phyloP scores from a whole-genome alignment of 2,888 invertebrate species.

The Drosophila quasianomalipes region DNA sequence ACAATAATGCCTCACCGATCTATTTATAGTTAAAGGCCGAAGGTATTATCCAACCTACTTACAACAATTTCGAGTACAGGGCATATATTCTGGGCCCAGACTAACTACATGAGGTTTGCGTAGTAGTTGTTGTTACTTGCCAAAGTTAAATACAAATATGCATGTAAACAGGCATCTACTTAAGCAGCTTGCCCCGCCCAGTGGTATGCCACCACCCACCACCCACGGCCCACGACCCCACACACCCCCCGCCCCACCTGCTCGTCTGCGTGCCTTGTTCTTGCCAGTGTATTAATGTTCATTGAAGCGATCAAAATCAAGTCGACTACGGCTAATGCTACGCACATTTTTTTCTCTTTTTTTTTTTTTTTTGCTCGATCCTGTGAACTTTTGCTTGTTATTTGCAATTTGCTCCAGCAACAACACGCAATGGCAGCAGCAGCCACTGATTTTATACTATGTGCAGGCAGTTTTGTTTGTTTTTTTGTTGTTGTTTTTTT shows the following conservation, averaged over 20 bases:
- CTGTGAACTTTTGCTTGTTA: slow-evolving; percentile 75
- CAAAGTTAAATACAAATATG: slow-evolving; percentile 76
- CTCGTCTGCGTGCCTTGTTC: slow-evolving; percentile 6
- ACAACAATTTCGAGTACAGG: slow-evolving; percentile 14
- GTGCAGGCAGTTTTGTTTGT: slow-evolving; percentile 69
- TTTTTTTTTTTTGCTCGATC: slow-evolving; percentile 54
- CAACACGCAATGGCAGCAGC: slow-evolving; percentile 43
- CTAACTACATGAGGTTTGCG: slow-evolving; percentile 49
- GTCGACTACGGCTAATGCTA: slow-evolving; percentile 80
- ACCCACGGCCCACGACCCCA: slow-evolving; percentile 12
- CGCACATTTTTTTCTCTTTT: slow-evolving; percentile 62
- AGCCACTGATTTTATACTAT: slow-evolving; percentile 69
- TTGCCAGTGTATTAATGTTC: slow-evolving; percentile 77
- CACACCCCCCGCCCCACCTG: background rate
- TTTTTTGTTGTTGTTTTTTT: slow-evolving; percentile 55
- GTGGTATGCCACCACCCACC: background rate
- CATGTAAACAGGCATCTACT: slow-evolving; percentile 80
- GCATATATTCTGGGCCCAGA: slow-evolving; percentile 28
- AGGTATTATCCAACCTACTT: background rate
- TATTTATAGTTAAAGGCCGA: background rate
- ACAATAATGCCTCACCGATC: background rate
- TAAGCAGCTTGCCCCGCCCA: slow-evolving; percentile 59
- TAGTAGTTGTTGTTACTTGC: slow-evolving; percentile 36
- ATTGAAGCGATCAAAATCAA: slow-evolving; percentile 82
- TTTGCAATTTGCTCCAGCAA: slow-evolving; percentile 73